phyloP scores from a whole-genome alignment of 2,888 invertebrate genomes.

The Phorcus lineatus region DNA sequence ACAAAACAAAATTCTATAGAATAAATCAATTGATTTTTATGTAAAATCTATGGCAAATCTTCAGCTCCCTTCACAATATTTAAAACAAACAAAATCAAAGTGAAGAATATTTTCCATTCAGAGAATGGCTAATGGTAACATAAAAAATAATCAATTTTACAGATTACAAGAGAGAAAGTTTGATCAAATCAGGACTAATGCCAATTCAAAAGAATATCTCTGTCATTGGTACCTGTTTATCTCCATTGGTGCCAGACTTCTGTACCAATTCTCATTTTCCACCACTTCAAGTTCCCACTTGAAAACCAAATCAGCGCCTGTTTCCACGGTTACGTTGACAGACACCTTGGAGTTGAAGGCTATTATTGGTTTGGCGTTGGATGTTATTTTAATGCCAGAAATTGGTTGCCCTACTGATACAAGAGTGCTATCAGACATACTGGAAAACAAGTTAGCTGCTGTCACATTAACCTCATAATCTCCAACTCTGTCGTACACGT shows the following conservation, averaged over 20 bases:
- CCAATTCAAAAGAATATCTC: no score
- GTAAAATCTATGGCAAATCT: no score
- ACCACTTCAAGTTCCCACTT: slow-evolving; percentile 56
- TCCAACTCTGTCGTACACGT: slow-evolving; percentile 48
- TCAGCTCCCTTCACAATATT: neutral
- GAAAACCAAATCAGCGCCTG: slow-evolving; percentile 63
- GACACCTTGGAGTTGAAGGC: slow-evolving; percentile 44
- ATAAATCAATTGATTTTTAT: no score
- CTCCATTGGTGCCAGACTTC: neutral
- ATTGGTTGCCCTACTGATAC: slow-evolving; percentile 56
- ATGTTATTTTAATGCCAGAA: slow-evolving; percentile 45
- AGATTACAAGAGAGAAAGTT: neutral
- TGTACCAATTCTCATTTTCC: neutral
- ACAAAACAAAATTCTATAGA: no score
- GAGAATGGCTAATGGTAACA: no score
- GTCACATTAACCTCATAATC: slow-evolving; percentile 58
- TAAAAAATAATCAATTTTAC: no score
- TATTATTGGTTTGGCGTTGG: slow-evolving; percentile 46
- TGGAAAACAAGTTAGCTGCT: slow-evolving; percentile 58
- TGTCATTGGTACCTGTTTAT: neutral
- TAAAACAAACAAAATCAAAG: neutral
- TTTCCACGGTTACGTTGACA: slow-evolving; percentile 57
- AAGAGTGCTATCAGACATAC: slow-evolving; percentile 32
- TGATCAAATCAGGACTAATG: neutral
- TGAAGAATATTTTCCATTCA: neutral